Conservation (phyloP, 2,797 vertebrate species). For the Tragopan temminckii region DNA sequence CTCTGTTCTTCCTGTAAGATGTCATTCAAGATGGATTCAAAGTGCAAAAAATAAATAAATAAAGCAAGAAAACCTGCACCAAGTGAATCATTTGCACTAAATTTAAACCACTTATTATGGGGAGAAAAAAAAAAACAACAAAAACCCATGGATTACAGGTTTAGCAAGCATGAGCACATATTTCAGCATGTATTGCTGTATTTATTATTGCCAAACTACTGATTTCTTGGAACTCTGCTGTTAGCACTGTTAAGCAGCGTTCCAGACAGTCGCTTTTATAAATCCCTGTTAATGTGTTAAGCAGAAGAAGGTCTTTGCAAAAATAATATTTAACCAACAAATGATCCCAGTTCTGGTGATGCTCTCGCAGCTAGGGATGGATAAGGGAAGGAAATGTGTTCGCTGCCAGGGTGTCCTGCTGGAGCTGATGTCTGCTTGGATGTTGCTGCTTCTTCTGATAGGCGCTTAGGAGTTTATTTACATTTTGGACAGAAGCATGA, state of each 20-base stretch:
- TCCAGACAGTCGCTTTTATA: slow-evolving; percentile 58
- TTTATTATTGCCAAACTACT: slow-evolving; percentile 43
- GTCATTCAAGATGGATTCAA: slow-evolving; percentile 45
- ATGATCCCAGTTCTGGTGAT: background rate
- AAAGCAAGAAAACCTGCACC: background rate
- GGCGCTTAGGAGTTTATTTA: background rate
- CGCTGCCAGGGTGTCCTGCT: background rate
- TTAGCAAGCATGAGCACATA: slow-evolving; percentile 41
- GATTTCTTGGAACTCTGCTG: slow-evolving; percentile 62
- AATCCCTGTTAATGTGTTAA: slow-evolving; percentile 42
- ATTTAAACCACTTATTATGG: slow-evolving; percentile 54
- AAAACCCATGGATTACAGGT: slow-evolving; percentile 25
- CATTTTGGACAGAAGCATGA: background rate
- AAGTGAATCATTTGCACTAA: slow-evolving; percentile 58
- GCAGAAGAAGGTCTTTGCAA: slow-evolving; percentile 26
- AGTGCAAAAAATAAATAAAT: background rate
- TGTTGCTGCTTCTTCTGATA: background rate
- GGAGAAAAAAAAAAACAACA: background rate
- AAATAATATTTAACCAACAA: background rate
- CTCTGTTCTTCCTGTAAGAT: background rate
- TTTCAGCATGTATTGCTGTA: background rate
- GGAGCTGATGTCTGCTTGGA: background rate
- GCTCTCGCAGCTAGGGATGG: background rate
- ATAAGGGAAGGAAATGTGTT: background rate
- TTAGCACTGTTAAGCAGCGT: slow-evolving; percentile 45